Conservation (phyloP, 1,140 invertebrate genomes). For the Euura lappo region DNA sequence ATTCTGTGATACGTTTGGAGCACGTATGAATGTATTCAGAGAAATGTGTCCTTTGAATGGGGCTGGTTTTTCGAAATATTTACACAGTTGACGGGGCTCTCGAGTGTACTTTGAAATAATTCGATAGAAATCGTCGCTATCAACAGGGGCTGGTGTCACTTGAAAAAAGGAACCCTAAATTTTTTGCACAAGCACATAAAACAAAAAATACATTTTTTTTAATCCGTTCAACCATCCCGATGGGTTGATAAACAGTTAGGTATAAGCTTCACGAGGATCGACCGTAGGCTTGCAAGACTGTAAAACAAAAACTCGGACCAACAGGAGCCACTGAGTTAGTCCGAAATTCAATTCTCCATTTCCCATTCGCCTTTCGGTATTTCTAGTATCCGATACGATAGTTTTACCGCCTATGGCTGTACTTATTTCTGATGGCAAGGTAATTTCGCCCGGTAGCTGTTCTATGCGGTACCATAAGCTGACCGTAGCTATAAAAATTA, state of each 20-base stretch:
- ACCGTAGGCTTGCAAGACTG: neutral
- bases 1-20: neutral
- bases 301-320: neutral
- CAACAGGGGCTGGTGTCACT: no score
- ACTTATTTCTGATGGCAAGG: neutral
- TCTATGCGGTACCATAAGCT: constrained; percentile 22
- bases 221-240: no score
- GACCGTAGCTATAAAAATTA: constrained; percentile 27
- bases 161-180: no score
- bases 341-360: neutral
- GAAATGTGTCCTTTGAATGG: neutral
- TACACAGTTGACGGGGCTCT: neutral
- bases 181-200: no score
- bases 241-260: no score
- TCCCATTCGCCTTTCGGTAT: neutral
- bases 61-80: neutral
- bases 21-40: neutral
- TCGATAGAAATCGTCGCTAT: no score
- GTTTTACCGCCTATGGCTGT: no score
- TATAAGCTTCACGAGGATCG: neutral
- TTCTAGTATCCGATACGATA: neutral
- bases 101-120: no score
- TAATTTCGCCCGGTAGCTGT: constrained; percentile 24
- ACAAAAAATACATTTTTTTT: no score
- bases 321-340: neutral